Conservation (phyloP, 1,140 invertebrate genomes). For the Lutraria rhynchaena region DNA sequence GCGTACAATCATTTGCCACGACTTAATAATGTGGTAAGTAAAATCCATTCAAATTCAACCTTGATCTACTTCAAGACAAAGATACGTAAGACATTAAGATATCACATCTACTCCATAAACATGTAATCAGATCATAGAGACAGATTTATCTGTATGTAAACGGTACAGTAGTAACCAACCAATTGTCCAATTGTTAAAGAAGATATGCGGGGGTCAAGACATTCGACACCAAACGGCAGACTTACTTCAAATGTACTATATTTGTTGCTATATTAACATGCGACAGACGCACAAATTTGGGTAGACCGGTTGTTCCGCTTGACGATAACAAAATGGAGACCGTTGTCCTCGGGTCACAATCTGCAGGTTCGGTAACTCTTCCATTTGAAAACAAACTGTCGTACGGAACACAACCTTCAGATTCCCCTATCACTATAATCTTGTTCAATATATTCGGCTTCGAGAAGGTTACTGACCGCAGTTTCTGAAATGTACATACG, state of each 20-base stretch:
- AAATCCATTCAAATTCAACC: no score
- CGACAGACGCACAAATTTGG: conserved; percentile 75
- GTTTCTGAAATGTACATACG: conserved; percentile 41
- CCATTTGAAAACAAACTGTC: conserved; percentile 11
- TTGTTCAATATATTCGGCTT: conserved; percentile 12
- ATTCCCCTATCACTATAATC: conserved; percentile 41
- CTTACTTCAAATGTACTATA: conserved; percentile 76
- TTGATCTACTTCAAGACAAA: no score
- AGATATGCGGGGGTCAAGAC: no score
- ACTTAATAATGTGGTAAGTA: no score
- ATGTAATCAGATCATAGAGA: no score
- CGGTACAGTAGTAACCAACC: no score
- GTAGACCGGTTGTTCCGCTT: conserved; percentile 78
- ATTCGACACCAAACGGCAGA: no score
- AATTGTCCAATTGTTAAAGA: no score
- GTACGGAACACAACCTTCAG: not conserved
- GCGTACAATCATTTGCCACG: no score
- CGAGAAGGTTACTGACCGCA: conserved; percentile 4
- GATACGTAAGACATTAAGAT: no score
- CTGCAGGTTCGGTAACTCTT: not conserved
- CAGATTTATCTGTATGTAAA: no score
- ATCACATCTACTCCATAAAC: no score
- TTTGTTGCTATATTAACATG: conserved; percentile 82
- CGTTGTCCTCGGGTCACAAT: conserved; percentile 28
- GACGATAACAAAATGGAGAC: conserved; percentile 66